A percentile compares a stretch with the other conserved stretches of the same genome.
These are phyloP conservation scores for Phorcus lineatus DNA, from an alignment of 2,888 invertebrate genomes.

Conservation along the genomic window DNA sequence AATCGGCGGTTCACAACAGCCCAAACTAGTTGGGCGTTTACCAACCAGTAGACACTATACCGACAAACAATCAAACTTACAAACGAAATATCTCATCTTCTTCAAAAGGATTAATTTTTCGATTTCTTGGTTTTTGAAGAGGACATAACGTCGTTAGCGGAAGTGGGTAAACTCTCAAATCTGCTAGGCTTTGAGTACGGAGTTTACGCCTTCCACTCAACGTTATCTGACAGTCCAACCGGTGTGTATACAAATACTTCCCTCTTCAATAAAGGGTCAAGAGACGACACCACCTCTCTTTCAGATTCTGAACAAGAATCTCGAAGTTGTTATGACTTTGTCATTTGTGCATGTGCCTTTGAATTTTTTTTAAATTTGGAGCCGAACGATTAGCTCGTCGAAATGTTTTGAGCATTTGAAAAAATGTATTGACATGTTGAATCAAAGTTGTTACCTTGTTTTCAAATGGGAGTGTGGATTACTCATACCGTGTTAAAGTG, in stretches of 20 bases:
- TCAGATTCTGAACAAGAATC: neutral
- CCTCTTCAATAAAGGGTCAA: neutral
- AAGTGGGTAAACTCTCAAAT: no score
- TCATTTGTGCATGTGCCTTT: neutral
- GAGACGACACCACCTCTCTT: neutral
- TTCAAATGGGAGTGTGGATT: no score
- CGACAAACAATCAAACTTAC: neutral
- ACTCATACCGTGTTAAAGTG: no score
- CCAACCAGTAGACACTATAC: neutral
- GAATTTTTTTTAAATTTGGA: no score
- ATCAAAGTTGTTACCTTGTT: no score
- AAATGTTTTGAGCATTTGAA: no score
- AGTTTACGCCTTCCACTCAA: neutral
- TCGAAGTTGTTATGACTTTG: neutral
- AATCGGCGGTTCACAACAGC: neutral
- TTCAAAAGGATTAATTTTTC: no score
- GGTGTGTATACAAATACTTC: constrained; percentile 8
- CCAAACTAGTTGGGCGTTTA: neutral
- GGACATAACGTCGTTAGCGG: no score
- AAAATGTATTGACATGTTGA: no score
- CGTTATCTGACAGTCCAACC: neutral
- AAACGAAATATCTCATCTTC: no score
- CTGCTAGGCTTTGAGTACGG: neutral
- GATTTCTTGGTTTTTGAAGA: no score
- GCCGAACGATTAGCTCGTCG: no score